These are phyloP conservation scores for Nematostella vectensis DNA, from an alignment of 92 coral and sea anemone species.

Conservation along the genomic window DNA sequence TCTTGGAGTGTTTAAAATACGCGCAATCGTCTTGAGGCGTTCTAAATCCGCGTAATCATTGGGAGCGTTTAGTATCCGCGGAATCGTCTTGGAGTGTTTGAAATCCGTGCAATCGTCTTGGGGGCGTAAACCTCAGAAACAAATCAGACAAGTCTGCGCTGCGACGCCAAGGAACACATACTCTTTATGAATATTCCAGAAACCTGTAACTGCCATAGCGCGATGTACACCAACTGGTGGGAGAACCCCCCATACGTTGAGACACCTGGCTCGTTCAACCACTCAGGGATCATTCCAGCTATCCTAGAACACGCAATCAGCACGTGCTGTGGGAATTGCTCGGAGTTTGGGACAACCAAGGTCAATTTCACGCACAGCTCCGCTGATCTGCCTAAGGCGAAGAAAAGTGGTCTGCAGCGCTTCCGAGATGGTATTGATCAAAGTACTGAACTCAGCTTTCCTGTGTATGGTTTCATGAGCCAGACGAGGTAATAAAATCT, in stretches of 20 bases:
- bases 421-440: constrained; percentile 55
- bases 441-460: constrained; percentile 69
- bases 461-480: constrained; percentile 80
- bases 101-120: no score
- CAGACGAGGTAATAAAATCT: no score
- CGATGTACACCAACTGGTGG: constrained; percentile 91
- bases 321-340: constrained; percentile 71
- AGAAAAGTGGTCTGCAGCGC: constrained; percentile 58
- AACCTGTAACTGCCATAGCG: constrained; percentile 77
- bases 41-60: no score
- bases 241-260: constrained; percentile 74
- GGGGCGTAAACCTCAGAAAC: no score
- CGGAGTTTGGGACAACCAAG: constrained; percentile 37
- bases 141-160: no score
- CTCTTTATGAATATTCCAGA: no score
- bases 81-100: no score
- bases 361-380: constrained; percentile 34
- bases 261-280: constrained; percentile 26
- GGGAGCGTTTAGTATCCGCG: no score
- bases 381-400: constrained; percentile 26
- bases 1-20: no score
- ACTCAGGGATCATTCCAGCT: constrained; percentile 77
- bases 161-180: no score
- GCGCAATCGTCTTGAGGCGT: no score
- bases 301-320: constrained; percentile 51